phyloP scores from a whole-genome alignment of 2,113 vertebrate species.

The Platysteira castanea region DNA sequence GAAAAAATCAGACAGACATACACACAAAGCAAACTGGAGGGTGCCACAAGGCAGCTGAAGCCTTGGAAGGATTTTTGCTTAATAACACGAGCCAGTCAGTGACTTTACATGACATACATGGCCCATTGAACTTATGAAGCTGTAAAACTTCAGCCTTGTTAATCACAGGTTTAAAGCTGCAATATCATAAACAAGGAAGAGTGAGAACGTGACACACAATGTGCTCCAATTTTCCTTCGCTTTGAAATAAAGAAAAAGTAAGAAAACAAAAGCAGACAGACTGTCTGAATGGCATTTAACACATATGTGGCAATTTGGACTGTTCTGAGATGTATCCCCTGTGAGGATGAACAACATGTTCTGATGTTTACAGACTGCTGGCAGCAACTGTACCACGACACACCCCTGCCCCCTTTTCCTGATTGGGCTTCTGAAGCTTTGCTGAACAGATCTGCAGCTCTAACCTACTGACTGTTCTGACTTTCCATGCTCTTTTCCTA shows the following conservation, averaged over 20 bases:
- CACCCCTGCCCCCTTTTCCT: background rate
- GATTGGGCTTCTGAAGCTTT: background rate
- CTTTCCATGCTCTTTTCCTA: background rate
- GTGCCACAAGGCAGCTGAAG: background rate
- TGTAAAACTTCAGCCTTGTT: background rate
- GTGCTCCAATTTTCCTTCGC: background rate
- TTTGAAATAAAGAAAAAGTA: background rate
- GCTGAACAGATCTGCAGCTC: accelerated
- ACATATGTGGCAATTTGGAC: background rate
- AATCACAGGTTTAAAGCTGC: background rate
- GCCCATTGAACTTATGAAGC: background rate
- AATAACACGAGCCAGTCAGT: background rate
- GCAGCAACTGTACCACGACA: background rate
- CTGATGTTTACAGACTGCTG: background rate
- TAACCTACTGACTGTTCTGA: background rate
- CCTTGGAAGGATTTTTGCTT: background rate
- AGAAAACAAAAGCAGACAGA: background rate
- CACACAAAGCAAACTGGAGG: background rate
- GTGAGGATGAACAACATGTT: background rate
- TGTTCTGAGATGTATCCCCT: background rate
- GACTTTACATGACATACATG: background rate
- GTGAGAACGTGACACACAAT: background rate
- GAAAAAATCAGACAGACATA: background rate
- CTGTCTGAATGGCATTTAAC: background rate
- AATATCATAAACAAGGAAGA: background rate